Percentiles rank a stretch among this genome's conserved stretches.
Evolutionary conservation across 1,140 invertebrate genomes (phyloP).

Genomic region (Calycopis cecrops): DNA sequence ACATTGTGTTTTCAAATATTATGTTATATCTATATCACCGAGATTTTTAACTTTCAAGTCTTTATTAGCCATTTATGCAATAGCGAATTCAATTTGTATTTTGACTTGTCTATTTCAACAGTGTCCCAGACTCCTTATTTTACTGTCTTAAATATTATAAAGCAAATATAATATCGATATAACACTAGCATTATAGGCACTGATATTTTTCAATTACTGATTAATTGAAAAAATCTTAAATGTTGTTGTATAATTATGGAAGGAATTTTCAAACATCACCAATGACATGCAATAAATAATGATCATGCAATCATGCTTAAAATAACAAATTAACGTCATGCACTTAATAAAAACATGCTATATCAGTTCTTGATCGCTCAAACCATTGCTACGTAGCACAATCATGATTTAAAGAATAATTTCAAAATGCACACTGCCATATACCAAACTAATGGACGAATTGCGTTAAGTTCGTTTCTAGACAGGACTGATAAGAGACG

Average conservation of each 20-base stretch:
- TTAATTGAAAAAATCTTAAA: too few species aligned
- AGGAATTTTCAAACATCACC: neutral
- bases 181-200: too few species aligned
- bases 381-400: constrained; percentile 43
- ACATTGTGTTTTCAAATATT: neutral
- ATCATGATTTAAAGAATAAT: constrained; percentile 29
- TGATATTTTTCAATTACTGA: too few species aligned
- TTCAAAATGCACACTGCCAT: constrained; percentile 10
- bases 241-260: too few species aligned
- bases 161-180: too few species aligned
- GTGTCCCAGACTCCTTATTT: neutral
- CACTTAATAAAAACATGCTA: constrained; percentile 19
- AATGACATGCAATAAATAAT: constrained; percentile 13
- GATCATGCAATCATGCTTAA: constrained; percentile 23
- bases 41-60: neutral
- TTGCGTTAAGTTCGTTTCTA: too few species aligned
- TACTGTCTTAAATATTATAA: too few species aligned
- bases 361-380: constrained; percentile 52
- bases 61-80: too few species aligned
- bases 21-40: neutral
- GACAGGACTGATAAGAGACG: too few species aligned
- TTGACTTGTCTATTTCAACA: constrained; percentile 4
- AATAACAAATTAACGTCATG: constrained; percentile 25
- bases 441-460: neutral
- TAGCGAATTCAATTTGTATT: neutral